Conservation (phyloP, 2,113 vertebrate species). For the Fulica atra region DNA sequence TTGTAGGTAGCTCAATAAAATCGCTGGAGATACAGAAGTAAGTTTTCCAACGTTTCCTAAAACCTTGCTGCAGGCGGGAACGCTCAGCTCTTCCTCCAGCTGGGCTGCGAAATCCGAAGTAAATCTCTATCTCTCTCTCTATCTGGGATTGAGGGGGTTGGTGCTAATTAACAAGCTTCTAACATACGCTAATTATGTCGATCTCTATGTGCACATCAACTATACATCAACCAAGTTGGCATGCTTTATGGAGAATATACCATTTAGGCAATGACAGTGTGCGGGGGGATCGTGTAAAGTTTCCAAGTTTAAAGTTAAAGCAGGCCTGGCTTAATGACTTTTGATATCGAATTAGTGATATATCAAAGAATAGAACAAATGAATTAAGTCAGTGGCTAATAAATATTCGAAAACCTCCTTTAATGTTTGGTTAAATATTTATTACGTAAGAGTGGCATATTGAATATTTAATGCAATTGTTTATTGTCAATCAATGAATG, state of each 20-base stretch:
- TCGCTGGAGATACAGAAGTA: not conserved
- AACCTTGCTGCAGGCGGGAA: not conserved
- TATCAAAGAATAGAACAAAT: slow-evolving; percentile 57
- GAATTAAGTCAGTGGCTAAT: slow-evolving; percentile 71
- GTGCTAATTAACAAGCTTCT: slow-evolving; percentile 54
- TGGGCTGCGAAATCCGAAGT: not conserved
- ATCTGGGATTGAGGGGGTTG: not conserved
- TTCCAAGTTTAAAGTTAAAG: slow-evolving; percentile 31
- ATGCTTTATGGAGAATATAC: not conserved
- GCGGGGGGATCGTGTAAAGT: slow-evolving; percentile 4
- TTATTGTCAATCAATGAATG: slow-evolving; percentile 81
- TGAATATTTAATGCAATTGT: slow-evolving; percentile 81
- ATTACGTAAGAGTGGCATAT: slow-evolving; percentile 72
- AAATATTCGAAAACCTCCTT: slow-evolving; percentile 72
- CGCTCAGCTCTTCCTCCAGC: not conserved
- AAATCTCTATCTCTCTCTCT: not conserved
- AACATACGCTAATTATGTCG: slow-evolving; percentile 54
- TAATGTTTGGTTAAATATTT: slow-evolving; percentile 83
- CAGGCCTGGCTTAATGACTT: slow-evolving; percentile 28
- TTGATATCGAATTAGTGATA: slow-evolving; percentile 61
- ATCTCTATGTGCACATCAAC: slow-evolving; percentile 43
- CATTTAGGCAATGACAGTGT: not conserved
- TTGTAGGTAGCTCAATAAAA: slow-evolving; percentile 17
- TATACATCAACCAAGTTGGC: slow-evolving; percentile 26
- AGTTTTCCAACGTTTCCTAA: slow-evolving; percentile 53